These are phyloP conservation scores for Casuarius casuarius DNA, from an alignment of 2,113 vertebrate species.

Conservation along the genomic window DNA sequence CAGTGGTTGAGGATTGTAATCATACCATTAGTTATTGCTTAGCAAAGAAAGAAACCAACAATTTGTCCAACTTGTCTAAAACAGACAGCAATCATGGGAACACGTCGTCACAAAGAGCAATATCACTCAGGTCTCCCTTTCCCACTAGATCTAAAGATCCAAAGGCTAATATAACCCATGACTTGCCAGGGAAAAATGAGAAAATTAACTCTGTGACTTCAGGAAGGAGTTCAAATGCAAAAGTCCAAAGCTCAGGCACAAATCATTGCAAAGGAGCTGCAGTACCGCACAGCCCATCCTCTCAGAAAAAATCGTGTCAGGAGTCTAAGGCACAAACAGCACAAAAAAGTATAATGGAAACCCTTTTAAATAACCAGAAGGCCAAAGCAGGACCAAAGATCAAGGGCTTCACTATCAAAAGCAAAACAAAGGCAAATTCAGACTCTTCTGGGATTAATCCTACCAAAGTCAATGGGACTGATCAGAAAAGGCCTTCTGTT, in stretches of 20 bases:
- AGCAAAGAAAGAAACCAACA: conserved; percentile 28
- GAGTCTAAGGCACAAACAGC: conserved; percentile 64
- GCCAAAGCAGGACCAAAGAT: conserved; percentile 77
- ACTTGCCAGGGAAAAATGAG: conserved; percentile 63
- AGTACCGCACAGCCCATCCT: conserved; percentile 36
- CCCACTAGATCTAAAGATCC: conserved; percentile 72
- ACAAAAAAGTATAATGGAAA: conserved; percentile 68
- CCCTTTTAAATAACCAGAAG: conserved; percentile 74
- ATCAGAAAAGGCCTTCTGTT: conserved; percentile 68
- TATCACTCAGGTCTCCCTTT: conserved; percentile 71
- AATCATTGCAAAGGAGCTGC: conserved; percentile 63
- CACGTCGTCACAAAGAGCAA: conserved; percentile 3
- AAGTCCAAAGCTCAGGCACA: conserved; percentile 53
- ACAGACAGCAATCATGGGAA: conserved; percentile 39
- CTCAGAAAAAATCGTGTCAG: conserved; percentile 62
- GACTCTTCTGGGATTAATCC: conserved; percentile 53
- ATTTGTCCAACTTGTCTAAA: conserved; percentile 18
- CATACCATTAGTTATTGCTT: background rate
- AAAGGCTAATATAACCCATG: conserved; percentile 50
- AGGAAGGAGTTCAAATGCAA: conserved; percentile 62
- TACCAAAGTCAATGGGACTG: conserved; percentile 50
- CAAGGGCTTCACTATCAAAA: conserved; percentile 83
- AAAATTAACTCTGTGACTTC: conserved; percentile 27
- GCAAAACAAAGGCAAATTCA: conserved; percentile 68
- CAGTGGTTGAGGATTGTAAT: background rate